Base-by-base conservation (phyloP, 2,797 vertebrate genomes). In the Phalloptychus januarius region DNA sequence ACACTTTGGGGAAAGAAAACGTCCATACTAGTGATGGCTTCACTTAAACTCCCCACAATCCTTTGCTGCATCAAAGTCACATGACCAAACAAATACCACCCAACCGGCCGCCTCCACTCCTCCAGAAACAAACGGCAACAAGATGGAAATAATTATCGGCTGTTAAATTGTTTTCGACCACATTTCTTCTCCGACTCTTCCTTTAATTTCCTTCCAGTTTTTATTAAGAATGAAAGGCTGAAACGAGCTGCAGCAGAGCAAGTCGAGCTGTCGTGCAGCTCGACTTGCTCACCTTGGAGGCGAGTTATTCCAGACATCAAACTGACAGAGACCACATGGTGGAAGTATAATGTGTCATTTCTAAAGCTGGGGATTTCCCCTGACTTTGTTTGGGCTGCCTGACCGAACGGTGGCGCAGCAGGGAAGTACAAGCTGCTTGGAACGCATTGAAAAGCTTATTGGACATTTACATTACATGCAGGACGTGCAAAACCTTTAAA, bases 341-440 rank as follows among this genome's bases (percentile, higher is more conserved):
- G 11, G 48, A 70, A 45, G 28, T 75, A 65, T 79, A 65, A 56
- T 33, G 38, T 50, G 28, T 70, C 70, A 23, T n/a, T 48, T 73
- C 36, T 70, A 45, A 52, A 28, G 58, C 38, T 16, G 67, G 33
- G n/a, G 33, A 77, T 63, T 54, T 20, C 25, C 73, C 74, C 73
- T 13, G 8, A 25, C 46, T 42, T 52, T 71, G 42, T 33, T 76
- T 76, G 28, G 23, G 15, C 46, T n/a, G 44, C 18, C 67, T 40
- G 38, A 70, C 15, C 15, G 2, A 3, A 44, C 67, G 25, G 23
- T 16, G 67, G 65, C 12, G 23, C 11, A n/a, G 65, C 38, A 42
- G 65, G 38, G 10, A 69, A 69, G 25, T 7, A 42, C 65, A 69
- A n/a, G 38, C 23, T 13, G 23, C 16, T 5, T n/a, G 20, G 38